Evolutionary conservation across 92 coral and sea anemone genomes (phyloP).

Genomic region (Epizoanthus illoricatus): DNA sequence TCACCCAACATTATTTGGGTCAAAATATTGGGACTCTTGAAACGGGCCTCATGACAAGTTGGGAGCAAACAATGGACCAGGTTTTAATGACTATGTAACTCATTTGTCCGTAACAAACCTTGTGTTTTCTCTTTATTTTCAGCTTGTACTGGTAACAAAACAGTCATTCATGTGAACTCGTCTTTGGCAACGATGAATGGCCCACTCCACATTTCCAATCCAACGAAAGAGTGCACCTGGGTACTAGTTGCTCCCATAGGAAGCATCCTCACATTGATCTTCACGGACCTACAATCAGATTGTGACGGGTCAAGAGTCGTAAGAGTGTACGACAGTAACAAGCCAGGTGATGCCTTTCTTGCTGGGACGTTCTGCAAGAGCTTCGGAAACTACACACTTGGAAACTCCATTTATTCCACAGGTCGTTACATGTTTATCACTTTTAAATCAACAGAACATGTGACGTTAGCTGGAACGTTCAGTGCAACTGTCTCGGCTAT

Average conservation of each 20-base stretch:
- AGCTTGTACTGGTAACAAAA: slow-evolving; percentile 16
- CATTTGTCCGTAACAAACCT: too few relatives aligned
- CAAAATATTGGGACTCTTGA: too few relatives aligned
- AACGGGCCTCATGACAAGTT: too few relatives aligned
- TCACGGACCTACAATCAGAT: neutral
- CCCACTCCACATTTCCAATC: neutral
- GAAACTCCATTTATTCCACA: slow-evolving; percentile 22
- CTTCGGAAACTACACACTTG: neutral
- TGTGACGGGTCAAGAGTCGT: too few relatives aligned
- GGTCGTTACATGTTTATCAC: slow-evolving; percentile 16
- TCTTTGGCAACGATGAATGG: slow-evolving; percentile 8
- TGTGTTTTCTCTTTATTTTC: neutral
- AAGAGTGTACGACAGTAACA: slow-evolving; percentile 23
- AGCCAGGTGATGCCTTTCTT: neutral
- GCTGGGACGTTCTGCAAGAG: neutral
- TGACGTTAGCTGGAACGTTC: neutral
- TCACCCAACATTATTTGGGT: too few relatives aligned
- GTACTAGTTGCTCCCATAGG: slow-evolving; percentile 1
- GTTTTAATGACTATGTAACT: too few relatives aligned
- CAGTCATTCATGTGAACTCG: slow-evolving; percentile 3
- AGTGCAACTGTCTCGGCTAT: neutral
- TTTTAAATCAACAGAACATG: neutral
- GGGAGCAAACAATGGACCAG: too few relatives aligned
- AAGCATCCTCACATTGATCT: neutral
- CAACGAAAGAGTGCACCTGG: slow-evolving; percentile 12